Evolutionary conservation across 2,113 vertebrate genomes (phyloP).

Genomic region (Nothocercus nigrocapillus): DNA sequence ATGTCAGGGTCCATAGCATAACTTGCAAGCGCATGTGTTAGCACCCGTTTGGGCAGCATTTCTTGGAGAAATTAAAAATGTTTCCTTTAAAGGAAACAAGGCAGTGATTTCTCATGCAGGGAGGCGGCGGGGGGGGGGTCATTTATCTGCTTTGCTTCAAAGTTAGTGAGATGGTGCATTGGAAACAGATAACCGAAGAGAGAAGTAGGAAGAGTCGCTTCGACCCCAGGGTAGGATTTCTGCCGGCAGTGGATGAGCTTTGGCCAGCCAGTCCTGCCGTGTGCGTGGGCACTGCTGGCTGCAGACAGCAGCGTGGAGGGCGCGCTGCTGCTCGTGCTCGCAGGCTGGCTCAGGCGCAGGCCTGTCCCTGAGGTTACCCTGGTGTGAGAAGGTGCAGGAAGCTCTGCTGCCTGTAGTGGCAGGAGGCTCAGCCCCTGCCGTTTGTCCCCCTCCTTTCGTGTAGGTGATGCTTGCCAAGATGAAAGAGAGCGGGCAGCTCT

Average conservation of each 20-base stretch:
- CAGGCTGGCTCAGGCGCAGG: neutral
- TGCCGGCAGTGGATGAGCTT: neutral
- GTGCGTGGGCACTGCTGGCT: neutral
- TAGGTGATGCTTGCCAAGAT: constrained; percentile 96
- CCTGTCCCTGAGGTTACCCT: neutral
- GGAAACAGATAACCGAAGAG: neutral
- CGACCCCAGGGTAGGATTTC: neutral
- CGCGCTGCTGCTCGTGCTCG: neutral
- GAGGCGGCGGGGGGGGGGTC: neutral
- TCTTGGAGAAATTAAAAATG: constrained; percentile 7
- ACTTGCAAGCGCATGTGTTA: neutral
- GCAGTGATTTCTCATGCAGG: neutral
- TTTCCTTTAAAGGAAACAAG: constrained; percentile 19
- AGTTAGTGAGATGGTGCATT: neutral
- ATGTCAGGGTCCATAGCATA: neutral
- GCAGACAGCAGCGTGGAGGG: neutral
- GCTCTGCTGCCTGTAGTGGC: neutral
- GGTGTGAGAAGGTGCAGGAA: neutral
- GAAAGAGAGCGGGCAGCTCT: constrained; percentile 85
- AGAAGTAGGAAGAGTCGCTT: neutral
- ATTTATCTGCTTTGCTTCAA: neutral
- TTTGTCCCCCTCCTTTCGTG: neutral
- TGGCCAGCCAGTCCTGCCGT: accelerated
- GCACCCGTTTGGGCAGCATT: neutral
- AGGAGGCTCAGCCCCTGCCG: neutral